Evolutionary conservation across 2,797 vertebrate species (phyloP).

Genomic region (Pantherophis alleghaniensis): DNA sequence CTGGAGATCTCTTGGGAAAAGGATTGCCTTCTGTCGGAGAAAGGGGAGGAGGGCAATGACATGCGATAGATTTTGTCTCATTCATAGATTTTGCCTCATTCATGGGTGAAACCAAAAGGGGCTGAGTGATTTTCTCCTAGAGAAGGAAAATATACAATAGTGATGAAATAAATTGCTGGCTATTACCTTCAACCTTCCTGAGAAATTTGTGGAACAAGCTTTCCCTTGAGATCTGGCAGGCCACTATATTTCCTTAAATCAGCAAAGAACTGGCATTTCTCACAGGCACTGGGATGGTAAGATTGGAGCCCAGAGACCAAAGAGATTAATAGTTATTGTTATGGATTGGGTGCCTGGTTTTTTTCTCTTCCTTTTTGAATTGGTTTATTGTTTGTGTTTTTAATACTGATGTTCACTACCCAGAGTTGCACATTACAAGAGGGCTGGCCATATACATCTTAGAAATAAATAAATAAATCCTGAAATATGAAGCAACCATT

Average conservation of each 20-base stretch:
- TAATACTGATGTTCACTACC: background rate
- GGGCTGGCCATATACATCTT: background rate
- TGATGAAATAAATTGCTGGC: background rate
- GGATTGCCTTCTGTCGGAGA: conserved; percentile 59
- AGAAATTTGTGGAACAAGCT: background rate
- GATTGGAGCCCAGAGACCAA: background rate
- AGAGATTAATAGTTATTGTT: background rate
- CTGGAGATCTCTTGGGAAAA: conserved; percentile 62
- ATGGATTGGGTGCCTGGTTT: background rate
- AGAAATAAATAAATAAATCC: background rate
- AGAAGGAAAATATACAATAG: conserved; percentile 29
- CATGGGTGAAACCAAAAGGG: background rate
- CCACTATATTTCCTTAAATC: background rate
- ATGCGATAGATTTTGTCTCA: conserved; percentile 7
- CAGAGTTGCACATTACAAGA: background rate
- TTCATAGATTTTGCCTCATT: conserved; percentile 21
- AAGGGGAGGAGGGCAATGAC: conserved; percentile 25
- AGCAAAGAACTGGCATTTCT: background rate
- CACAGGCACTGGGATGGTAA: background rate
- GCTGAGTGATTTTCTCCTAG: conserved; percentile 49
- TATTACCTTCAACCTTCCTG: background rate
- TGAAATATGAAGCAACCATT: background rate
- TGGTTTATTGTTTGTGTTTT: background rate
- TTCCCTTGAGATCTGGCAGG: background rate
- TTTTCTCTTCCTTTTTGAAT: background rate